Conservation (phyloP, 2,888 invertebrate species). For the Trichogramma dendrolimi region DNA sequence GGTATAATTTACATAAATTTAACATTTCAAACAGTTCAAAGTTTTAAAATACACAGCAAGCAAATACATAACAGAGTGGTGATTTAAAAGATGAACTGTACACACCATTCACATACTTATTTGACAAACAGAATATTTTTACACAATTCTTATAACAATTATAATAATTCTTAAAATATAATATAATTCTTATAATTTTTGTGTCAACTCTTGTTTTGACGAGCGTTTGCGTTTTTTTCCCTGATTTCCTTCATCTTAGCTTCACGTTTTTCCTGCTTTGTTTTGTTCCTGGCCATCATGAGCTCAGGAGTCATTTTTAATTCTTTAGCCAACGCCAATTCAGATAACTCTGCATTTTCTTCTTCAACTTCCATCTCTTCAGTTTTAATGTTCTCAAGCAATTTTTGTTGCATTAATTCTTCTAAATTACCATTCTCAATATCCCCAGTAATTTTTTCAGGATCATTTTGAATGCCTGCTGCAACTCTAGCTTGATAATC, state of each 20-base stretch:
- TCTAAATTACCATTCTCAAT: not conserved
- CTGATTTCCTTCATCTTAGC: constrained; percentile 39
- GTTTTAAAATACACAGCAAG: too few relatives aligned
- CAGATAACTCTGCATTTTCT: constrained; percentile 16
- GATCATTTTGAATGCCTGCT: not conserved
- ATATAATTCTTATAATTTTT: constrained; percentile 8
- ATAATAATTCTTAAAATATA: constrained; percentile 4
- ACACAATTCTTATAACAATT: constrained; percentile 10
- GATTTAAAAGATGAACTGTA: constrained; percentile 1
- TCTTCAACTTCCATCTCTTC: constrained; percentile 26
- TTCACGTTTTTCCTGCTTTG: constrained; percentile 37
- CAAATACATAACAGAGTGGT: too few relatives aligned
- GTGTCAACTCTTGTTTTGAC: constrained; percentile 17
- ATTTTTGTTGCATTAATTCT: constrained; percentile 1
- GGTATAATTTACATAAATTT: too few relatives aligned
- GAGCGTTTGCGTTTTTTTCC: constrained; percentile 22
- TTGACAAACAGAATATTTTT: not conserved
- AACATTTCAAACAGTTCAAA: too few relatives aligned
- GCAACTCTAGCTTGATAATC: not conserved
- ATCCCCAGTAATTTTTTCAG: not conserved
- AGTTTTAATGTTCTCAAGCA: constrained; percentile 3
- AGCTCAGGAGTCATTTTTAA: constrained; percentile 9
- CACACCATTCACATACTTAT: constrained; percentile 1
- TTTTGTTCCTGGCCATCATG: constrained; percentile 24
- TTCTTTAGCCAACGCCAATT: constrained; percentile 17